phyloP scores from a whole-genome alignment of 2,888 invertebrate genomes.

The Ditylenchus weischeri region DNA sequence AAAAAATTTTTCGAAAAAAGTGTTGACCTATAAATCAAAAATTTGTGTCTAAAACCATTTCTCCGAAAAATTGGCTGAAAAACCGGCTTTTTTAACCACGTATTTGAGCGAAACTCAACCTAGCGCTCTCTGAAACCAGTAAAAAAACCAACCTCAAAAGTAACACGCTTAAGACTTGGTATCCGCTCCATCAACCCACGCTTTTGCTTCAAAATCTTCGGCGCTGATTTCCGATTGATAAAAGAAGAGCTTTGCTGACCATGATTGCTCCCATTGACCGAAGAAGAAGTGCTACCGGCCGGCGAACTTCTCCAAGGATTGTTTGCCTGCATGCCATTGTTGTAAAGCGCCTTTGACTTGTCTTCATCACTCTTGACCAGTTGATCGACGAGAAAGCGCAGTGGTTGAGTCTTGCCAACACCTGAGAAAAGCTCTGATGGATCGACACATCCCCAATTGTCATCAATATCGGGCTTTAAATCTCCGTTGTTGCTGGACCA shows the following conservation, averaged over 20 bases:
- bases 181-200: slow-evolving; percentile 3
- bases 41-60: too few species aligned
- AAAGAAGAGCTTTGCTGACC: neutral
- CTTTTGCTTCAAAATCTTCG: slow-evolving; percentile 10
- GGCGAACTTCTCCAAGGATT: neutral
- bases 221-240: neutral
- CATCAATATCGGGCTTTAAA: neutral
- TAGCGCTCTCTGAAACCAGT: neutral
- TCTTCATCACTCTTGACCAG: slow-evolving; percentile 3
- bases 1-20: too few species aligned
- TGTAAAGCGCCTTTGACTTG: neutral
- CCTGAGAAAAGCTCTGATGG: slow-evolving; percentile 9
- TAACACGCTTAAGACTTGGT: slow-evolving; percentile 4
- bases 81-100: too few species aligned
- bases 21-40: too few species aligned
- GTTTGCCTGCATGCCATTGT: neutral
- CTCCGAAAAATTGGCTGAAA: too few species aligned
- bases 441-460: slow-evolving; percentile 12
- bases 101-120: too few species aligned
- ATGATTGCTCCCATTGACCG: neutral
- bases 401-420: slow-evolving; percentile 11
- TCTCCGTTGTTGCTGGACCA: neutral
- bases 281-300: neutral
- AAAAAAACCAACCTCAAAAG: slow-evolving; percentile 5
- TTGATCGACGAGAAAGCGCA: slow-evolving; percentile 8